A percentile compares a stretch with the other conserved stretches of the same genome.
These are phyloP conservation scores for Telmatochromis sp. DNA, from an alignment of 2,113 vertebrate species.

Conservation along the genomic window DNA sequence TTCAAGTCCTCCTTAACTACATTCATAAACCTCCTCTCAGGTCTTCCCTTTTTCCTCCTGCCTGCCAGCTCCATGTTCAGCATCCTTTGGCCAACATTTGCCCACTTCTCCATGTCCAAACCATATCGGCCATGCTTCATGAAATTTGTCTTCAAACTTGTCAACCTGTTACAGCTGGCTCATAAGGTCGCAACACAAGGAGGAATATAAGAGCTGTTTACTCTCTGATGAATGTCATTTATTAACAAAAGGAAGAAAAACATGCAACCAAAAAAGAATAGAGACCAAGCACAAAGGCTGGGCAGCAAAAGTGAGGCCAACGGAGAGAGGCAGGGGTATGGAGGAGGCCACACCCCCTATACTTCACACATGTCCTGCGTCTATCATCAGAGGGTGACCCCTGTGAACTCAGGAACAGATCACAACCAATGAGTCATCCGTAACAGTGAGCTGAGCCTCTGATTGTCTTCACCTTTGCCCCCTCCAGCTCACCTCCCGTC, in stretches of 20 bases:
- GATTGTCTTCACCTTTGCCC: background rate
- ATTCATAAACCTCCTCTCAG: background rate
- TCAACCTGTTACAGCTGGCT: background rate
- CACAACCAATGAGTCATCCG: background rate
- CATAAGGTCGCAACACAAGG: background rate
- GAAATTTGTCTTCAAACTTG: background rate
- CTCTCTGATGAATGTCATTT: background rate
- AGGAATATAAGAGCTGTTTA: background rate
- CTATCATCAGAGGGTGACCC: background rate
- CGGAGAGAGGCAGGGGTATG: accelerated
- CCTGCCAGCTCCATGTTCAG: background rate
- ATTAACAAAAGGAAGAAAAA: background rate
- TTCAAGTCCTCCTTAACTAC: no score
- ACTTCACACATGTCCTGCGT: background rate
- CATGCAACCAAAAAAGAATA: background rate
- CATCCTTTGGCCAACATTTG: background rate
- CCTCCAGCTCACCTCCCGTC: background rate
- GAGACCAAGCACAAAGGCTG: background rate
- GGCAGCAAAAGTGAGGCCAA: background rate
- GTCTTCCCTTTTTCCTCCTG: background rate
- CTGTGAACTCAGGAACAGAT: background rate
- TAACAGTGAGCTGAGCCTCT: background rate
- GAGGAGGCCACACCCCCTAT: background rate
- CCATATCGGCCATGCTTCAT: background rate
- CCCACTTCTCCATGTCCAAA: background rate